These are phyloP conservation scores for Zosterops pallidus DNA, from an alignment of 2,113 vertebrate species.

Conservation along the genomic window DNA sequence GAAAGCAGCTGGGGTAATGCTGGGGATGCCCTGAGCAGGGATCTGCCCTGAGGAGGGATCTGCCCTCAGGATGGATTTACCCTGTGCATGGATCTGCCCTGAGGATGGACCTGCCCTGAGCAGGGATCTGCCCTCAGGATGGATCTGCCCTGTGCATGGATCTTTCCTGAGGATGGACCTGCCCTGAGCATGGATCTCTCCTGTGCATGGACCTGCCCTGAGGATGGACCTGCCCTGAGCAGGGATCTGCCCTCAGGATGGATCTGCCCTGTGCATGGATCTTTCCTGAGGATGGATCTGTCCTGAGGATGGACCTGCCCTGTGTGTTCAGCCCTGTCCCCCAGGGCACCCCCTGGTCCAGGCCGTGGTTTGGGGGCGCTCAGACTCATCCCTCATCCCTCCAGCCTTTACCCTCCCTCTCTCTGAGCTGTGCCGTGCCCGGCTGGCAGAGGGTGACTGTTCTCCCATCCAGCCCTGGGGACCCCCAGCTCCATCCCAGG, in stretches of 20 bases:
- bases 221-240: too few species aligned
- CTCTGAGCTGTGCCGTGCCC: background rate
- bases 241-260: too few species aligned
- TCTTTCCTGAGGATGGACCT: too few species aligned
- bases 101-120: background rate
- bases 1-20: background rate
- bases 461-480: rapidly evolving
- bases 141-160: background rate
- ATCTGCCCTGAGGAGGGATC: too few species aligned
- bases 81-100: too few species aligned
- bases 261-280: background rate
- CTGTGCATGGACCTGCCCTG: too few species aligned
- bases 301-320: background rate
- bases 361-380: rapidly evolving
- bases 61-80: background rate
- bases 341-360: rapidly evolving
- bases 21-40: background rate
- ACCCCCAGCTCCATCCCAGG: rapidly evolving
- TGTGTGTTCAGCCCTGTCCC: rapidly evolving
- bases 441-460: rapidly evolving
- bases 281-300: background rate
- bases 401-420: rapidly evolving
- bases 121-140: background rate
- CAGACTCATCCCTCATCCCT: background rate
- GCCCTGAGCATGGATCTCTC: background rate